Evolutionary conservation across 2,797 vertebrate genomes (phyloP), one percentile per base, ranked within the genome.

Genomic region (Tragelaphus eurycerus): DNA sequence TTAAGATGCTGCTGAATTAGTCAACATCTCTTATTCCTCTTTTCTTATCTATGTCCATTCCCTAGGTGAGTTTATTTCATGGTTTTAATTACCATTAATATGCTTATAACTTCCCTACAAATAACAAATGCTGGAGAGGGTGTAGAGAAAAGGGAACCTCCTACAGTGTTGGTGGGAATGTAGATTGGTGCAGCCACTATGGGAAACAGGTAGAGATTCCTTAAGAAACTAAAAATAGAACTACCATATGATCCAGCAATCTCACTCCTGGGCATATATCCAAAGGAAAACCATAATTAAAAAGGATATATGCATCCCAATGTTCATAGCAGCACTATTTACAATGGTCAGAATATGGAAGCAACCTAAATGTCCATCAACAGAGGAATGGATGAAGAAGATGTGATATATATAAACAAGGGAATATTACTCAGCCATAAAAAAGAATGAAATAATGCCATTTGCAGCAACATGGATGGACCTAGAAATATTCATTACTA

Each of bases 51-150:
- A 8, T 71, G 38, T 50, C 71, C 21, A 64, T 86, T 93, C 57
- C 54, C 55, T 81, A 94, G 16, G 54, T 86, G 87, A 86, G 17
- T 74, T 93, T 54, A 90, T 90, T 57, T 86, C 21, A 7, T 38
- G 27, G 25, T 74, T 86, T 95, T 34, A 96, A 74, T 97, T 89
- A 83, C 38, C 55, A 89, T 59, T 34, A 71, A 52, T 81, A 81
- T n/a, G 78, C 76, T 79, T 5, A 31, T 31, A 46, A 50, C 76
- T 50, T 79, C 46, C 46, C 27, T 79, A 79, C 76, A 79, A 50
- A 79, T 31, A 79, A 48, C 76, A 50, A 79, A 31, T 50, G 46
- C 76, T 79, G 46, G 76, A 31, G 46, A 79, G 46, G 25, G 2
- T 79, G 15, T 50, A 17, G 76, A 31, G 76, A 48, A 78, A 78